Percentiles rank a stretch among this genome's conserved stretches.
Evolutionary conservation across 2,888 invertebrate genomes (phyloP).

Genomic region (Brassicogethes aeneus): DNA sequence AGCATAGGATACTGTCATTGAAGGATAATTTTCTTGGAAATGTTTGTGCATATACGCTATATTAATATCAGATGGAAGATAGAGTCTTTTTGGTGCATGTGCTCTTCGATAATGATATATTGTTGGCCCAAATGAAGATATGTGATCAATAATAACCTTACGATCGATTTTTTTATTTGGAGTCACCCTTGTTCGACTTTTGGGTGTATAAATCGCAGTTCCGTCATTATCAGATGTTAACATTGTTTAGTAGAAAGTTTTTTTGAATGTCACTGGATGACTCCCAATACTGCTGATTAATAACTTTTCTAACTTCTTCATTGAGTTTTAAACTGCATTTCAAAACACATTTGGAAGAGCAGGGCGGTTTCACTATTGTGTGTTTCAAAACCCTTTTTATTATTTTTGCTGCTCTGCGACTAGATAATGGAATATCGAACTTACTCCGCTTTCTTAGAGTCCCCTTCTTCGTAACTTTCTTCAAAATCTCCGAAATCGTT

Average conservation of each 20-base stretch:
- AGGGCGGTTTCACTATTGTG: no score
- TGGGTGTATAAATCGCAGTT: not conserved
- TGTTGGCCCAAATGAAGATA: no score
- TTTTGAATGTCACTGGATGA: no score
- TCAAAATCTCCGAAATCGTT: no score
- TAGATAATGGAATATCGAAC: no score
- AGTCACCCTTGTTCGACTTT: not conserved
- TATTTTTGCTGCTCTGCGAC: not conserved
- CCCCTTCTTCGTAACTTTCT: not conserved
- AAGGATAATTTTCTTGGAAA: constrained; percentile 16
- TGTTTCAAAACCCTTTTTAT: not conserved
- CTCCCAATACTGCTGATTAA: no score
- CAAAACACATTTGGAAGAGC: not conserved
- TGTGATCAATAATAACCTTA: not conserved
- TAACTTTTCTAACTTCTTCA: no score
- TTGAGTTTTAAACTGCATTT: no score
- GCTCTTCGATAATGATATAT: no score
- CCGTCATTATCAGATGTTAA: not conserved
- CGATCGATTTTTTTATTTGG: constrained; percentile 1
- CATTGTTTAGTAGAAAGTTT: no score
- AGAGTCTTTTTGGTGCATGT: constrained; percentile 15
- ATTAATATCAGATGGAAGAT: constrained; percentile 19
- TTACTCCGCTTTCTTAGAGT: not conserved
- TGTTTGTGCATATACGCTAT: no score
- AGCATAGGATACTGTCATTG: constrained; percentile 15